Conservation (phyloP, 2,797 vertebrate species). For the Sebastes ruberrimus region DNA sequence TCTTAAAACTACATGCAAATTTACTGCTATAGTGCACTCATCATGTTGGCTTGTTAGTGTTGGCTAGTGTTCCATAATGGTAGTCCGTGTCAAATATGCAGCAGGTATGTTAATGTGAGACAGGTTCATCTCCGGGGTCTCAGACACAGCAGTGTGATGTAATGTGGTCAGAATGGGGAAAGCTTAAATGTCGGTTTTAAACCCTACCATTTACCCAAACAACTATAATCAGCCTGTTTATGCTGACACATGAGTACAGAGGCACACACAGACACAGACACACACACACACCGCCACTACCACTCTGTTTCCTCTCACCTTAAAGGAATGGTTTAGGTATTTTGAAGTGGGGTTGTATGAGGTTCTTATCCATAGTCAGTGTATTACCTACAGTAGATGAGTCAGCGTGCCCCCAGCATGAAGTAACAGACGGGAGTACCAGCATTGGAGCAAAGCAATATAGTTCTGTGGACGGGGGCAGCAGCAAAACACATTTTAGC, state of each 20-base stretch:
- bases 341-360: background rate
- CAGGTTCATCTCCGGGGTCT: slow-evolving; percentile 1
- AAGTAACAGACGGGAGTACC: no score
- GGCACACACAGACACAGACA: slow-evolving; percentile 8
- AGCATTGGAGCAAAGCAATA: background rate
- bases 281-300: background rate
- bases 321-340: background rate
- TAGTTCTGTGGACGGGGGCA: no score
- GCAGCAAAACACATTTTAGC: no score
- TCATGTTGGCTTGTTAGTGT: no score
- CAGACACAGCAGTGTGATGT: background rate
- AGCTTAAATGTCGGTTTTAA: slow-evolving; percentile 34
- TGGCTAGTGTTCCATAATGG: background rate
- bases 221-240: slow-evolving; percentile 37
- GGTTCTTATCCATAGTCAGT: background rate
- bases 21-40: no score
- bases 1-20: no score
- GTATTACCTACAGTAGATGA: no score
- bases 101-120: background rate
- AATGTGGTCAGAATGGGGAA: background rate
- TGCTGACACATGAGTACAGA: slow-evolving; percentile 19
- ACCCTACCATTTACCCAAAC: slow-evolving; percentile 36
- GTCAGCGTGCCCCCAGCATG: no score
- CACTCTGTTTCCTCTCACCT: background rate
- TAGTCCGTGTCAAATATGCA: background rate